Percentiles rank a stretch among this genome's conserved stretches.
phyloP scores from a whole-genome alignment of 2,888 invertebrate species.

The Meteorus cinctellus region DNA sequence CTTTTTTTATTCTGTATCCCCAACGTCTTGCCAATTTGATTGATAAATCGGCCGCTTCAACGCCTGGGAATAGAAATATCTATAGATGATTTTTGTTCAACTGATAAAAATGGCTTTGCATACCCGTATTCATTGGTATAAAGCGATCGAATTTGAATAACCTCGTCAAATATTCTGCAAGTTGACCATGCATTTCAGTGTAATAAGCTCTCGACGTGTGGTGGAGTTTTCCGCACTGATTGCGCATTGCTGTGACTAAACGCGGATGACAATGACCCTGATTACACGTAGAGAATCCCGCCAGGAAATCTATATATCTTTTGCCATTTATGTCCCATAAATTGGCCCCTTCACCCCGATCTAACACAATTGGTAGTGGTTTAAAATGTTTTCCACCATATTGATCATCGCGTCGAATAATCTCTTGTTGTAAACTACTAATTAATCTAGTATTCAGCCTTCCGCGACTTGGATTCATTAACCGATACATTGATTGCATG shows the following conservation, averaged over 20 bases:
- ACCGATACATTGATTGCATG: conserved; percentile 57
- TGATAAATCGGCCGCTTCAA: conserved; percentile 88
- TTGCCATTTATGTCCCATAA: conserved; percentile 89
- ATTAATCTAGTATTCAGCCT: conserved; percentile 54
- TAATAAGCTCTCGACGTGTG: conserved; percentile 87
- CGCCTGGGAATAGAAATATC: conserved; percentile 73
- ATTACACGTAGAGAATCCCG: conserved; percentile 88
- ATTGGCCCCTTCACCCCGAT: conserved; percentile 80
- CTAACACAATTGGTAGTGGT: conserved; percentile 81
- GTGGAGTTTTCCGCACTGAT: conserved; percentile 78
- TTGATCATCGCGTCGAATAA: conserved; percentile 77
- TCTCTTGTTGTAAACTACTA: conserved; percentile 54
- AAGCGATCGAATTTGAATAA: conserved; percentile 86
- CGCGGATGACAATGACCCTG: conserved; percentile 87
- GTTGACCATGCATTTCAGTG: conserved; percentile 83
- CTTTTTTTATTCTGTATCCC: conserved; percentile 85
- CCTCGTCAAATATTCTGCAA: conserved; percentile 82
- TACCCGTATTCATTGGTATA: conserved; percentile 87
- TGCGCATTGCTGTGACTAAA: conserved; percentile 78
- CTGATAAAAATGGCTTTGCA: conserved; percentile 37
- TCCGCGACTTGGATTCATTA: conserved; percentile 42
- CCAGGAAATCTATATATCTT: conserved; percentile 85
- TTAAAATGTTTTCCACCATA: conserved; percentile 84
- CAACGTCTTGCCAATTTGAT: conserved; percentile 87
- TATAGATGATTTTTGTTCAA: conserved; percentile 21